Conservation (phyloP, 2,113 vertebrate species). For the Thomomys bottae region DNA sequence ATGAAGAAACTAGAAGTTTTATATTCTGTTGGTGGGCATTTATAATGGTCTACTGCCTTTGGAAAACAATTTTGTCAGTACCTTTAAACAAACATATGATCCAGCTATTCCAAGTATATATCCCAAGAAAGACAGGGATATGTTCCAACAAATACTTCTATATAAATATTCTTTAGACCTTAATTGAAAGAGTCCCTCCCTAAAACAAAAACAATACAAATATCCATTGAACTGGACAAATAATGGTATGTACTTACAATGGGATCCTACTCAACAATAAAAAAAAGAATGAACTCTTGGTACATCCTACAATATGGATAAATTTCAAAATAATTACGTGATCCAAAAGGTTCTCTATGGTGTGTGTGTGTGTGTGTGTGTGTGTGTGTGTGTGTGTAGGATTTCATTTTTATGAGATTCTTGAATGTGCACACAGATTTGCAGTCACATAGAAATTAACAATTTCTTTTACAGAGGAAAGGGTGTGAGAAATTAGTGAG, state of each 20-base stretch:
- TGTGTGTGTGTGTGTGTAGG: too few species aligned
- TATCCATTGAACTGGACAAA: neutral
- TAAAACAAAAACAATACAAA: neutral
- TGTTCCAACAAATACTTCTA: neutral
- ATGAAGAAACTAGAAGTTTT: neutral
- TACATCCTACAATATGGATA: neutral
- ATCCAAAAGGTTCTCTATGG: neutral
- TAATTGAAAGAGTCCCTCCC: neutral
- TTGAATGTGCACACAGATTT: neutral
- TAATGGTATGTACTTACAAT: neutral
- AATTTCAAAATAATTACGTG: constrained; percentile 12
- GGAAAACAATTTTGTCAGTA: neutral
- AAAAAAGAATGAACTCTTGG: neutral
- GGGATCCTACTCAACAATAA: neutral
- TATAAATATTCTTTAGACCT: neutral
- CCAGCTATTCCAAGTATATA: neutral
- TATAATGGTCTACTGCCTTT: neutral
- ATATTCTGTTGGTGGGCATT: neutral
- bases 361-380: too few species aligned
- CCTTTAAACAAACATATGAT: constrained; percentile 25
- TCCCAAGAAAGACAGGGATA: neutral
- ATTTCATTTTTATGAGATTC: constrained; percentile 29
- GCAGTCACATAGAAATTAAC: neutral
- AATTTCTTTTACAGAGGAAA: neutral
- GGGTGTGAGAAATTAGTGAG: neutral